phyloP scores from a whole-genome alignment of 1,140 invertebrate genomes.

The Plectrocnemia conspersa region DNA sequence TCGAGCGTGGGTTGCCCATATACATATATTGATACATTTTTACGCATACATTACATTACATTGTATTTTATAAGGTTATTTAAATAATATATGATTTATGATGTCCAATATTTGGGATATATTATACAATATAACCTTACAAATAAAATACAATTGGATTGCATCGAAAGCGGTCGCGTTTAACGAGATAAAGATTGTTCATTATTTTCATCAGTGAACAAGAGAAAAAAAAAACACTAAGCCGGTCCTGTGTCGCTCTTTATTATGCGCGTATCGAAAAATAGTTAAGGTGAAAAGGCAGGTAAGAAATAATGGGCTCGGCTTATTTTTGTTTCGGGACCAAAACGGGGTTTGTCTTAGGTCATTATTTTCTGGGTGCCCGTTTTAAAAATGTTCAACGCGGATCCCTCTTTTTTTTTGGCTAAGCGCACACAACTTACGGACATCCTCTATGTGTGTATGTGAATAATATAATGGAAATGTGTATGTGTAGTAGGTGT shows the following conservation, averaged over 20 bases:
- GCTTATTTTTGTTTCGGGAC: slow-evolving; percentile 12
- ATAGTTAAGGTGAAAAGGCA: slow-evolving; percentile 18
- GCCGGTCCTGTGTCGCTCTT: slow-evolving; percentile 11
- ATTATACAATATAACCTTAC: not conserved
- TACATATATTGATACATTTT: not conserved
- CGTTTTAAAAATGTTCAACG: slow-evolving; percentile 18
- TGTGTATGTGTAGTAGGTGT: slow-evolving; percentile 19
- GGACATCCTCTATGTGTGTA: not conserved
- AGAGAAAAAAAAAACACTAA: slow-evolving; percentile 13
- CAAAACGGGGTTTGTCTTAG: slow-evolving; percentile 29
- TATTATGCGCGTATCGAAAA: slow-evolving; percentile 2
- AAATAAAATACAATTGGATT: not conserved
- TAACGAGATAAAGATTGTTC: slow-evolving; percentile 16
- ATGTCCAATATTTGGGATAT: not conserved
- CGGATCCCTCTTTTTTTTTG: slow-evolving; percentile 18
- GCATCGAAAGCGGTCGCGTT: slow-evolving; percentile 1
- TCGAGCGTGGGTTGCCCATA: not conserved
- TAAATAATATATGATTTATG: not conserved
- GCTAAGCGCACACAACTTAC: no score
- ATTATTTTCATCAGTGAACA: no score
- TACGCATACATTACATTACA: not conserved
- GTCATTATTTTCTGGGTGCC: slow-evolving; percentile 30
- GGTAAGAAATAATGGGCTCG: slow-evolving; percentile 15
- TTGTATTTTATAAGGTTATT: not conserved
- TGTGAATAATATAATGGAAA: slow-evolving; percentile 27